These are phyloP conservation scores for Pluvialis apricaria DNA, from an alignment of 2,113 vertebrate genomes.

Conservation along the genomic window DNA sequence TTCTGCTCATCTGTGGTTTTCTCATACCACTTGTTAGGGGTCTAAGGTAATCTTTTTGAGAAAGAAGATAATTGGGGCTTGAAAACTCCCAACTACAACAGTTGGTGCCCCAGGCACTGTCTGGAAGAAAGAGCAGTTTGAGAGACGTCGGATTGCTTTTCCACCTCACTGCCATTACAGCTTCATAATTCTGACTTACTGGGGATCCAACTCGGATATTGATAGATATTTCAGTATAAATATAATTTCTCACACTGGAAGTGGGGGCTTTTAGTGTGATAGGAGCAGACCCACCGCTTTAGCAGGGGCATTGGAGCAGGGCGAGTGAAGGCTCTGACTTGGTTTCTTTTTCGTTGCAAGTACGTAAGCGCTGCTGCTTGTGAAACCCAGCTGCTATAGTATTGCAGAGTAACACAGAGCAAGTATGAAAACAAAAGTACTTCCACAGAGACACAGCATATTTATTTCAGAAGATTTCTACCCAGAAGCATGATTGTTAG, in stretches of 20 bases:
- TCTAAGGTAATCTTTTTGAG: neutral
- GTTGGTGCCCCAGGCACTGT: neutral
- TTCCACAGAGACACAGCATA: neutral
- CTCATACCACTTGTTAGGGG: neutral
- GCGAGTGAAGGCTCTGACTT: rapidly evolving
- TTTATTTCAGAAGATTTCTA: neutral
- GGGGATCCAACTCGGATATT: neutral
- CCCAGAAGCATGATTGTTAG: neutral
- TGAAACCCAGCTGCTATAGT: neutral
- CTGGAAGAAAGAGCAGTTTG: neutral
- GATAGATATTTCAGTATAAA: neutral
- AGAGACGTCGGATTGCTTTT: neutral
- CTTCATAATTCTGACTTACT: neutral
- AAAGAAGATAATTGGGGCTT: neutral
- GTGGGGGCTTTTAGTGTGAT: neutral
- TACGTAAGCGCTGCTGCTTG: neutral
- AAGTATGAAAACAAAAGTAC: slow-evolving; percentile 9
- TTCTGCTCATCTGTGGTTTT: neutral
- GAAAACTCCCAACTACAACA: neutral
- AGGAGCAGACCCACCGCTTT: neutral
- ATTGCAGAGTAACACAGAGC: neutral
- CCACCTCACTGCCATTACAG: neutral
- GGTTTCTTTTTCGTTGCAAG: neutral
- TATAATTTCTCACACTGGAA: neutral
- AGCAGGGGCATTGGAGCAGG: neutral